A percentile compares a stretch with the other conserved stretches of the same genome.
Evolutionary conservation across 2,113 vertebrate genomes (phyloP).

Genomic region (Bufo gargarizans): DNA sequence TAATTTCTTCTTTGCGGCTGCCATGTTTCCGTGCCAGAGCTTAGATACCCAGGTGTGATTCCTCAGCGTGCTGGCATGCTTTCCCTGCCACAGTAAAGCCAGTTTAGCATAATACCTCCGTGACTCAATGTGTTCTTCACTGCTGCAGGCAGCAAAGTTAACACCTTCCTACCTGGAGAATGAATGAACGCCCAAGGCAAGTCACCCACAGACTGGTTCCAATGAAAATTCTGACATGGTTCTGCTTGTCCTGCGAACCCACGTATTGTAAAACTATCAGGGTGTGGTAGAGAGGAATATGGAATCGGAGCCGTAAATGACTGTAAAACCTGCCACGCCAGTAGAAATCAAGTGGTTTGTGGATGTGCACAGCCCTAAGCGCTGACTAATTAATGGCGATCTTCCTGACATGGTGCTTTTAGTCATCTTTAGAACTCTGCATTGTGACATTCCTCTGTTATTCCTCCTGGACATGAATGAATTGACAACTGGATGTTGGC

Average conservation of each 20-base stretch:
- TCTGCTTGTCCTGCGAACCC: neutral
- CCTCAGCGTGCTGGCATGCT: constrained; percentile 1
- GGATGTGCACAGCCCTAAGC: neutral
- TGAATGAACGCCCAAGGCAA: neutral
- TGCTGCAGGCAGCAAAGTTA: constrained; percentile 3
- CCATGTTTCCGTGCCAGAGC: neutral
- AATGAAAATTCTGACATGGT: neutral
- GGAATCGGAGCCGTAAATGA: neutral
- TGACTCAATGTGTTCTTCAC: neutral
- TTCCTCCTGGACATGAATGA: neutral
- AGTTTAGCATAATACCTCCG: constrained; percentile 12
- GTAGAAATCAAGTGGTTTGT: neutral
- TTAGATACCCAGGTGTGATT: constrained; percentile 36
- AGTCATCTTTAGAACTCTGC: neutral
- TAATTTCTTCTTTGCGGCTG: constrained; percentile 8
- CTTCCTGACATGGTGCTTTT: neutral
- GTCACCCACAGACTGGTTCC: neutral
- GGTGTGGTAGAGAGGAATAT: constrained; percentile 30
- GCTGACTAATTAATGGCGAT: neutral
- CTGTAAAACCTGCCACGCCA: neutral
- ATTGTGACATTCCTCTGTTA: neutral
- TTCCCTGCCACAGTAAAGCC: constrained; percentile 1
- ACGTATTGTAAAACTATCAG: neutral
- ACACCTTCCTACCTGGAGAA: neutral
- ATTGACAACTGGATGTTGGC: too few relatives aligned